Evolutionary conservation across 1,140 invertebrate species (phyloP).

Genomic region (Hyphantria cunea): DNA sequence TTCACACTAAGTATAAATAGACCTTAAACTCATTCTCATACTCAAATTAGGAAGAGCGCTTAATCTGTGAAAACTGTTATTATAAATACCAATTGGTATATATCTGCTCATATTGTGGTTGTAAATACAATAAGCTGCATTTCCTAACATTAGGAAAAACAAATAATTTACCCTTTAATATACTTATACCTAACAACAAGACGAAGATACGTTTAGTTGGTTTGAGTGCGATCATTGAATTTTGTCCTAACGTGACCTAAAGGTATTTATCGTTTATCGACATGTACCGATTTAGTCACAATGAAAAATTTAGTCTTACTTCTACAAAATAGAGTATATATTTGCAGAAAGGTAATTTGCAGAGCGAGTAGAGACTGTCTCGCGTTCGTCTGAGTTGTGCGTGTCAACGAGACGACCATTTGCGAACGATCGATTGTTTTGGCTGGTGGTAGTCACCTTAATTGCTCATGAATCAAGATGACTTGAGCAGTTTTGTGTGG

Average conservation of each 20-base stretch:
- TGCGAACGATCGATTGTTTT: slow-evolving; percentile 77
- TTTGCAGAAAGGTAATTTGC: slow-evolving; percentile 23
- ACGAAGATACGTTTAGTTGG: background rate
- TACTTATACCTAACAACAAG: no score
- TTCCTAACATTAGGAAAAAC: no score
- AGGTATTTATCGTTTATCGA: slow-evolving; percentile 11
- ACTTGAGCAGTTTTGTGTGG: slow-evolving; percentile 37
- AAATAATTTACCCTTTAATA: no score
- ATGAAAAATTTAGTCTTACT: slow-evolving; percentile 18
- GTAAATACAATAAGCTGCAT: no score
- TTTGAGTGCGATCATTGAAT: slow-evolving; percentile 15
- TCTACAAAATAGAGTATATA: slow-evolving; percentile 20
- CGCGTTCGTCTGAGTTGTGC: slow-evolving; percentile 36
- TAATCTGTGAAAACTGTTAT: no score
- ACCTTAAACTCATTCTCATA: no score
- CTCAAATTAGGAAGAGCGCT: no score
- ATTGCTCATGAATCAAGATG: slow-evolving; percentile 75
- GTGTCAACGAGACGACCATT: slow-evolving; percentile 59
- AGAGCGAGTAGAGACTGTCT: slow-evolving; percentile 37
- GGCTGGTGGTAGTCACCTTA: slow-evolving; percentile 75
- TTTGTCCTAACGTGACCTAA: slow-evolving; percentile 18
- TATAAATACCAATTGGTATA: no score
- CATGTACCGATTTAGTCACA: background rate
- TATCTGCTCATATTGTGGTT: no score
- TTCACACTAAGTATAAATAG: no score